Percentiles rank a stretch among this genome's conserved stretches.
Conservation (phyloP, 2,888 invertebrate species). For the Agrochola circellaris region DNA sequence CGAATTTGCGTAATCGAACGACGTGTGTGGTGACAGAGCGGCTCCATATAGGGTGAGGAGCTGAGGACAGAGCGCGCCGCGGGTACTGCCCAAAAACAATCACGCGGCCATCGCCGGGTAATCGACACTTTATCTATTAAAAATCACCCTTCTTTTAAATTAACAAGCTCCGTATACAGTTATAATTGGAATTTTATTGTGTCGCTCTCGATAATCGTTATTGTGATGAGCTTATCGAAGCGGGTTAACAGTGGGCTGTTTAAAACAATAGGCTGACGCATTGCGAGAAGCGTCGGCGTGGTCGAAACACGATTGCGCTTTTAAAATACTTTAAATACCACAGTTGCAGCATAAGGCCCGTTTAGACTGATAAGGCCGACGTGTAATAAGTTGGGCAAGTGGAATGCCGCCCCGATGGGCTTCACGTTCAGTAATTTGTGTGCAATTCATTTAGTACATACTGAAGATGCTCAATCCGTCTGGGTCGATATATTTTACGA, state of each 20-base stretch:
- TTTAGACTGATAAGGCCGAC: constrained; percentile 61
- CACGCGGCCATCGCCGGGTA: constrained; percentile 61
- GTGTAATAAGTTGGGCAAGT: constrained; percentile 54
- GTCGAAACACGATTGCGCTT: constrained; percentile 65
- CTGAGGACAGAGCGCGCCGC: constrained; percentile 68
- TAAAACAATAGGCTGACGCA: constrained; percentile 69
- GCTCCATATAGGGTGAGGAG: constrained; percentile 80
- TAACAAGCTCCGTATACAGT: constrained; percentile 26
- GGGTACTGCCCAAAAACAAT: constrained; percentile 48
- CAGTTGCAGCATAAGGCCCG: constrained; percentile 57
- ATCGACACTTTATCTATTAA: constrained; percentile 73
- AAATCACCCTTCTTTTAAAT: constrained; percentile 56
- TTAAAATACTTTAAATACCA: constrained; percentile 70
- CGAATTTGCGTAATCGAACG: constrained; percentile 83
- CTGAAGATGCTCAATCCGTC: constrained; percentile 40
- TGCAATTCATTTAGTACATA: constrained; percentile 43
- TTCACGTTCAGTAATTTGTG: constrained; percentile 34
- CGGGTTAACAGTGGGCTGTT: constrained; percentile 69
- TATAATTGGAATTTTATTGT: constrained; percentile 25
- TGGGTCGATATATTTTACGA: constrained; percentile 46
- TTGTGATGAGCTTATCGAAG: constrained; percentile 64
- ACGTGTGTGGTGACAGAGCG: constrained; percentile 81
- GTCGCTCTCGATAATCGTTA: constrained; percentile 28
- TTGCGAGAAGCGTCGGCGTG: constrained; percentile 55
- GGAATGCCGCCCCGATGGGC: constrained; percentile 47